Conservation (phyloP, 2,888 invertebrate species). For the Mystacides longicornis region DNA sequence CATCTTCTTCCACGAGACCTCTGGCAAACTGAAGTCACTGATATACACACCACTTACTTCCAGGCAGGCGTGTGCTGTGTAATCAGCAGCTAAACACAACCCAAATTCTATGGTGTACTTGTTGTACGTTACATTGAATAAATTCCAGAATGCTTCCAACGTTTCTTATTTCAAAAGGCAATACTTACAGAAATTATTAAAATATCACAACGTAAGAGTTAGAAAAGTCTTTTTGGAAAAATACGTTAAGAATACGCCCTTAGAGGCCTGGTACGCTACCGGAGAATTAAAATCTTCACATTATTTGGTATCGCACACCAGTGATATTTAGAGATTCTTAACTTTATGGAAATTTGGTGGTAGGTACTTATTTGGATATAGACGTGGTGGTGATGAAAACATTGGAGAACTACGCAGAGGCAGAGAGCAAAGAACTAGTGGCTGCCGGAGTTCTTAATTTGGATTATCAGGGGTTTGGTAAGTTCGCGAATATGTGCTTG, state of each 20-base stretch:
- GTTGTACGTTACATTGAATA: constrained; percentile 43
- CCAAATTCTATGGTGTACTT: constrained; percentile 50
- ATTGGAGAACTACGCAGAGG: constrained; percentile 55
- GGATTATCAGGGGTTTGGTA: constrained; percentile 43
- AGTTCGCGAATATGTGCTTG: constrained; percentile 50
- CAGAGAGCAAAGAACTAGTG: constrained; percentile 50
- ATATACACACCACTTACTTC: no score
- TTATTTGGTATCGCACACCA: constrained; percentile 55
- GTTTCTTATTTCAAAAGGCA: constrained; percentile 17
- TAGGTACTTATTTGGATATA: constrained; percentile 68
- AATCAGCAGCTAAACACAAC: constrained; percentile 58
- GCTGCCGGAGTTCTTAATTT: constrained; percentile 64
- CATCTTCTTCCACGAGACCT: constrained; percentile 63
- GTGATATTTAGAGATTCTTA: constrained; percentile 57
- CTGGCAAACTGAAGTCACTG: constrained; percentile 47
- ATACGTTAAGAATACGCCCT: constrained; percentile 49
- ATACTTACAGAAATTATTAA: constrained; percentile 31
- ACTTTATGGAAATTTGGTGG: constrained; percentile 70
- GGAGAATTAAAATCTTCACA: constrained; percentile 44
- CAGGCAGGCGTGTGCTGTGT: constrained; percentile 60
- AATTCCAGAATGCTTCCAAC: constrained; percentile 30
- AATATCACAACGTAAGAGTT: constrained; percentile 46
- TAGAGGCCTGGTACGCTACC: constrained; percentile 46
- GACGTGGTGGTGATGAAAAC: constrained; percentile 62
- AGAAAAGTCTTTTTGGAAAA: constrained; percentile 43